Evolutionary conservation across 1,140 invertebrate genomes (phyloP).

Genomic region (Camponotus vicinus): DNA sequence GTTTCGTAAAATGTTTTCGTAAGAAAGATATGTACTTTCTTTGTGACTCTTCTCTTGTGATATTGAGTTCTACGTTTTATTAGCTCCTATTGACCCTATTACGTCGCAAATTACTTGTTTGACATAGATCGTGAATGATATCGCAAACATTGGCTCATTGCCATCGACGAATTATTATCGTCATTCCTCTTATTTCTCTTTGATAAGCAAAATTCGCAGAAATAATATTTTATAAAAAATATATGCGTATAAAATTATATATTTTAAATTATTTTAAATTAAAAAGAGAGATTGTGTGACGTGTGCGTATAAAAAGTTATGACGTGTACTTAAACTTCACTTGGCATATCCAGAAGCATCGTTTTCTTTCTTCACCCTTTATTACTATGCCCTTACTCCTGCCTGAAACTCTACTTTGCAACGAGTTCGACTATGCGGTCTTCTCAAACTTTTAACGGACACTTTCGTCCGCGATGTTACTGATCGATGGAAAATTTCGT

Average conservation of each 20-base stretch:
- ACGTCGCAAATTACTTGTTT: conserved; percentile 5
- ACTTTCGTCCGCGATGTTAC: conserved; percentile 8
- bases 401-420: conserved; percentile 40
- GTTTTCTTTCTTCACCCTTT: neutral
- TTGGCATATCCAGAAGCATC: neutral
- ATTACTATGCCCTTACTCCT: neutral
- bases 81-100: neutral
- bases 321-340: neutral
- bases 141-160: neutral
- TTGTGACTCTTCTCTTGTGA: neutral
- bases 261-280: neutral
- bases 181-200: neutral
- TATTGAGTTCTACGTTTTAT: neutral
- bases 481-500: conserved; percentile 42
- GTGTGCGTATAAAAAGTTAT: neutral
- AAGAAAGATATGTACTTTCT: neutral
- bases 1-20: neutral
- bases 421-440: conserved; percentile 3
- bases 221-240: neutral
- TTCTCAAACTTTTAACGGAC: conserved; percentile 59
- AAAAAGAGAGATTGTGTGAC: neutral
- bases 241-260: neutral
- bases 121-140: neutral
- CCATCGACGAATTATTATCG: neutral
- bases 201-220: neutral